These are phyloP conservation scores for Marasmarcha lunaedactyla DNA, from an alignment of 2,888 invertebrate genomes.

Conservation along the genomic window DNA sequence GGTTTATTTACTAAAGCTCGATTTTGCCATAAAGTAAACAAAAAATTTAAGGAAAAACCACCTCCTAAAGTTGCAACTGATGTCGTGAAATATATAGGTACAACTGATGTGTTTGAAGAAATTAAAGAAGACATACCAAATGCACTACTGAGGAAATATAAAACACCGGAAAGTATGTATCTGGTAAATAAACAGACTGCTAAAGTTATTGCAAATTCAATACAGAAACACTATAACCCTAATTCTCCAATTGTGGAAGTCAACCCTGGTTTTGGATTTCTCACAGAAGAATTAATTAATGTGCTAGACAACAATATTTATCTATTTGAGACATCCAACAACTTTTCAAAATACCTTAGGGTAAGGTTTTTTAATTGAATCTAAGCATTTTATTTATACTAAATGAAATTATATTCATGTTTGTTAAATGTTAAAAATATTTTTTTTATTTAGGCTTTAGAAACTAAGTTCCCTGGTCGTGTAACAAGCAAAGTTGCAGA, in stretches of 20 bases:
- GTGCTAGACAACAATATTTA: conserved; percentile 59
- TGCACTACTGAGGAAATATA: conserved; percentile 42
- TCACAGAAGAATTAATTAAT: conserved; percentile 71
- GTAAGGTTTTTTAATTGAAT: conserved; percentile 28
- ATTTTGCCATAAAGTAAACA: too few relatives aligned
- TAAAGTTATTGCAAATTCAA: conserved; percentile 33
- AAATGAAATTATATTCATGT: too few relatives aligned
- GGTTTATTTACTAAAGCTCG: too few relatives aligned
- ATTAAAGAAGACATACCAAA: conserved; percentile 42
- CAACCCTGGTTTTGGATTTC: conserved; percentile 76
- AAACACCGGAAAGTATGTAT: conserved; percentile 47
- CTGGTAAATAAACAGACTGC: conserved; percentile 50
- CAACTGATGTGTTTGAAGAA: conserved; percentile 29
- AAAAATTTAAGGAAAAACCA: background rate
- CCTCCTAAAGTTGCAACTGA: conserved; percentile 33
- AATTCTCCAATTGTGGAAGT: conserved; percentile 71
- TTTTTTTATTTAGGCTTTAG: conserved; percentile 33
- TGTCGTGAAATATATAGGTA: conserved; percentile 41
- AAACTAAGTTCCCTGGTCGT: conserved; percentile 39
- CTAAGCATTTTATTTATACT: conserved; percentile 1
- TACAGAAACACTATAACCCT: conserved; percentile 33
- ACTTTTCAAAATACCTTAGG: conserved; percentile 55
- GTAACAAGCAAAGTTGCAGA: conserved; percentile 62
- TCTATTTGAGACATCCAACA: conserved; percentile 68
- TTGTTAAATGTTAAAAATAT: too few relatives aligned